Conservation (phyloP, 2,113 vertebrate species). For the Phaetusa simplex region DNA sequence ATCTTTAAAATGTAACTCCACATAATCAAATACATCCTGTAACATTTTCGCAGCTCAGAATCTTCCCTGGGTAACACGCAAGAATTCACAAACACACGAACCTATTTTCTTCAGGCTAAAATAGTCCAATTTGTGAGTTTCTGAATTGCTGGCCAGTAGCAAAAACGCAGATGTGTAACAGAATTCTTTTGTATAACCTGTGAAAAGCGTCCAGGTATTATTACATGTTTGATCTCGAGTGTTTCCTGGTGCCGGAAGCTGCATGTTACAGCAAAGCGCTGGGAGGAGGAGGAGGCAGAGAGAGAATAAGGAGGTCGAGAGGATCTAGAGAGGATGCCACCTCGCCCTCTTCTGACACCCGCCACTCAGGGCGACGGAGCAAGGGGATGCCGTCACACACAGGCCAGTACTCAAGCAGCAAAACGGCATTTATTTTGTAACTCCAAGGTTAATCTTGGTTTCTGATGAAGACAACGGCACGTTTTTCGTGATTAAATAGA, state of each 20-base stretch:
- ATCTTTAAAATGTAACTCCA: not conserved
- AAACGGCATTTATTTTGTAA: not conserved
- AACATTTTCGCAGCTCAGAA: not conserved
- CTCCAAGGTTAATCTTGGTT: not conserved
- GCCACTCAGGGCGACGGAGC: not conserved
- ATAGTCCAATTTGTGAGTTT: not conserved
- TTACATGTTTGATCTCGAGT: accelerated
- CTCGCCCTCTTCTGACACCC: not conserved
- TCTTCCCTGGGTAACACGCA: not conserved
- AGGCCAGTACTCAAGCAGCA: not conserved
- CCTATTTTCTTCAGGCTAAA: not conserved
- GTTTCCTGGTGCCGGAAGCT: not conserved
- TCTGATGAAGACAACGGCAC: not conserved
- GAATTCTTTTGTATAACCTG: not conserved
- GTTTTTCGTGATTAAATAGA: not conserved
- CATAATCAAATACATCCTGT: not conserved
- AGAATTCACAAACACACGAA: not conserved
- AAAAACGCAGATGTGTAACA: not conserved
- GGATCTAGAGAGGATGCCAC: not conserved
- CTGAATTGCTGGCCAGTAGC: not conserved
- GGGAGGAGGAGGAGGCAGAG: not conserved
- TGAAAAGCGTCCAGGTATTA: not conserved
- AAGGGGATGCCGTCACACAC: not conserved
- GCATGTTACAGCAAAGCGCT: not conserved
- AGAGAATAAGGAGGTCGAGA: not conserved